Base-by-base conservation (phyloP, 1,140 invertebrate species). In the Charaxes varanes region DNA sequence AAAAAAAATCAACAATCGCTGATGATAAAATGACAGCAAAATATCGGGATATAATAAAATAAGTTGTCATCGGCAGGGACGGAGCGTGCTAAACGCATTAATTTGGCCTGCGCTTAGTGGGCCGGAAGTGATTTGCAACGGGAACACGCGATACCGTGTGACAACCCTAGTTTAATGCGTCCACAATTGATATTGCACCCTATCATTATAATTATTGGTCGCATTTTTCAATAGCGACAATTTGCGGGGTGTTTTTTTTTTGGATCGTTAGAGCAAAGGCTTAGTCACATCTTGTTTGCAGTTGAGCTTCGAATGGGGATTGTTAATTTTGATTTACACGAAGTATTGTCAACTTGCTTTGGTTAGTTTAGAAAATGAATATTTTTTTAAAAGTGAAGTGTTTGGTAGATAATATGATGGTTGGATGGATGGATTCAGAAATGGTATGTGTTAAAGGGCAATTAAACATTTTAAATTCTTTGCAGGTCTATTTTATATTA, bases 41-140 rank as follows among this genome's bases (percentile, higher is more conserved):
- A 76, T 81, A 78, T 78, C 52, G 63, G 53, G 47, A 63, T 64
- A 81, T 64, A 79, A 79, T 77, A 70, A 76, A 82, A 79, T 82
- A 70, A 82, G 72, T 76, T 82, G 77, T 81, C 77, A 79, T 77
- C 72, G 67, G 62, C 77, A 81, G 53, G 42, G 53, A 44, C 54
- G 55, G 70, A 74, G 74, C 74, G 77, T 81, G 77, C 68, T 81
- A 81, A 81, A 81, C 76, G 72, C 77, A 79, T 81, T 81, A 79
- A 77, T 81, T 81, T 77, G 61, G 71, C 74, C 74, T 78, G 74
- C 59, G 77, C 72, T 79, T 82, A 82, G 78, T 82, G 78, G 78
- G 50, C 70, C 78, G 78, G 74, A 82, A 82, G 74, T 82, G 78
- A 82, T 82, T 82, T 79, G 78, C 74, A 62, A 82, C 74, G 77